phyloP scores from a whole-genome alignment of 2,797 vertebrate species.

The Fistularia tabacaria region DNA sequence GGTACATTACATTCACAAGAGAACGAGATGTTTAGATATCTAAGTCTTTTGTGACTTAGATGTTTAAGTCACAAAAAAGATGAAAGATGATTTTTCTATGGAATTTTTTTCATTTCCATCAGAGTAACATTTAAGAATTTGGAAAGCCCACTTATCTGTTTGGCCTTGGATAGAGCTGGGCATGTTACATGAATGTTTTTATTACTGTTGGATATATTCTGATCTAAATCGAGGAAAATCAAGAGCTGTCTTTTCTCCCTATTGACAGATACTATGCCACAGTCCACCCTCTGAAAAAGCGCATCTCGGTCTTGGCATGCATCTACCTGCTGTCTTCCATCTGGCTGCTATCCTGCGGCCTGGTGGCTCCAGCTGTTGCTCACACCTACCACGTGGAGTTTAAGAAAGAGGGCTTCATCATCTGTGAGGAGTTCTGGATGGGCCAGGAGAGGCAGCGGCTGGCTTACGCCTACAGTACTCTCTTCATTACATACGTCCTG shows the following conservation, averaged over 20 bases:
- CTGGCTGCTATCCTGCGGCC: constrained; percentile 83
- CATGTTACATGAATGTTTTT: neutral
- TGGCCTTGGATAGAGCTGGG: too few species aligned
- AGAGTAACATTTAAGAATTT: too few species aligned
- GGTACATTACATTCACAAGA: too few species aligned
- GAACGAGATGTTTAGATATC: too few species aligned
- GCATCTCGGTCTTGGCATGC: constrained; percentile 80
- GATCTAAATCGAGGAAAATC: neutral
- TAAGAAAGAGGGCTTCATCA: constrained; percentile 80
- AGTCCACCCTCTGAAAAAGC: constrained; percentile 84
- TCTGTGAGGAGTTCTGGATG: constrained; percentile 91
- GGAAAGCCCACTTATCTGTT: too few species aligned
- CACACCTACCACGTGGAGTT: constrained; percentile 90
- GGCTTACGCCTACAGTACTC: constrained; percentile 83
- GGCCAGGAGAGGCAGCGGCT: constrained; percentile 76
- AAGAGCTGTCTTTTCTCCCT: constrained; percentile 2
- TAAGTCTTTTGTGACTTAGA: too few species aligned
- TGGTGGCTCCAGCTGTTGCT: constrained; percentile 83
- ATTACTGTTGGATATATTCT: neutral
- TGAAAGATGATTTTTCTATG: too few species aligned
- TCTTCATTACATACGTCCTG: constrained; percentile 85
- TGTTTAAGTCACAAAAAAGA: too few species aligned
- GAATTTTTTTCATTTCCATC: too few species aligned
- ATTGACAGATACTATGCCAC: constrained; percentile 82
- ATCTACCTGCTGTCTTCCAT: constrained; percentile 80